Base-by-base conservation (phyloP, 2,888 invertebrate genomes). In the Chrysolina oricalcia region DNA sequence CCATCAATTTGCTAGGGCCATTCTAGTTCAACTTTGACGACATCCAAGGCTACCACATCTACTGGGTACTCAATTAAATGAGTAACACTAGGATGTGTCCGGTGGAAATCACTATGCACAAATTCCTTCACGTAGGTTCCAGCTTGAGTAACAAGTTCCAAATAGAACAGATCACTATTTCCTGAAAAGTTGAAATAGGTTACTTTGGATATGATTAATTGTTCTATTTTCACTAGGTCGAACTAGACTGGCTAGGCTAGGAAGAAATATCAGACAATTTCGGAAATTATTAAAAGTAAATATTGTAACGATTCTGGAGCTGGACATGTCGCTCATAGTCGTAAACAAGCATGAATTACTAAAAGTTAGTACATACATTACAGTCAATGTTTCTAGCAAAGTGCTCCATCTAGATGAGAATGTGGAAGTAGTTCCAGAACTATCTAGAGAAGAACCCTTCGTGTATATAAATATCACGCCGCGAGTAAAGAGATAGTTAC, bases 121-220 rank as follows among this genome's bases (percentile, higher is more conserved):
- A 99, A 96, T 90, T 99, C 99, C 89, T 99, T 99, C 0, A 99
- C 93, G 87, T 99, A 99, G 50, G 98, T 97, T 56, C 98, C 98
- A 11, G 98, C 98, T 86, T 97, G 95, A 0, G 97, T 96, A 66
- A 91, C 92, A 21, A 97, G 82, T 75, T 92, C 91, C 40, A 97
- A 84, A 64, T 91, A 90, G 83, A 98, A 92, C 67, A 93, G 88
- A 78, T 90, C 87, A 0, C 88, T 85, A 77, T 89, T 87, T 8
- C 81, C 91, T 91, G 85, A 17, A 85, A 86, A 70, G 5, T 46
- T 46, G 1, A 46, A n/a, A 15, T 46, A n/a, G 4, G 13, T 46
- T 46, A 15, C 15, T 46, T 15, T 15, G 0, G 35, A 35, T 35
- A 8, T 35, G 4, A 35, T 3, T 35, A 35, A 4, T 6, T 35